Conservation (phyloP, 2,797 vertebrate species). For the Sternotherus odoratus region DNA sequence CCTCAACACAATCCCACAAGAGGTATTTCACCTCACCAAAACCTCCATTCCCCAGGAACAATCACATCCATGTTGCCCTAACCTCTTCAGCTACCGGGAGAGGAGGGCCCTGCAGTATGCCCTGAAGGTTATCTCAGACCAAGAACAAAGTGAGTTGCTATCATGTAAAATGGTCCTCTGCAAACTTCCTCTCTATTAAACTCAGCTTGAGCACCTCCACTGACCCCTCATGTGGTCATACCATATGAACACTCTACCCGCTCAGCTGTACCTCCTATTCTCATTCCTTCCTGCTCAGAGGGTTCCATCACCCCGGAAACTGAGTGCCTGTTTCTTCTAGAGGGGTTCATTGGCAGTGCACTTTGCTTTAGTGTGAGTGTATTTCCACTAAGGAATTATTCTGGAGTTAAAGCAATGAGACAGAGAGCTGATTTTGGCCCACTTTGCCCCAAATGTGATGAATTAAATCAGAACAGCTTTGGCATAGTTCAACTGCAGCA, state of each 20-base stretch:
- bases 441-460: slow-evolving; percentile 4
- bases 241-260: too few relatives aligned
- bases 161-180: too few relatives aligned
- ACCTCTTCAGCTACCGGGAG: too few relatives aligned
- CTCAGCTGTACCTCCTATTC: neutral
- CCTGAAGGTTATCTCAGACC: slow-evolving; percentile 1
- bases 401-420: neutral
- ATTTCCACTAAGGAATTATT: slow-evolving; percentile 7
- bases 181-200: neutral
- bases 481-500: slow-evolving; percentile 48
- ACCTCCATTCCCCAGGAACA: too few relatives aligned
- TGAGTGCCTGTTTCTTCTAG: slow-evolving; percentile 7
- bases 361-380: neutral
- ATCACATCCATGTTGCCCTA: too few relatives aligned
- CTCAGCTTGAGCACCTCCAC: neutral
- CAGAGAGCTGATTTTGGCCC: neutral
- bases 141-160: neutral
- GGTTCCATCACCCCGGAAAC: neutral
- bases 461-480: slow-evolving; percentile 11
- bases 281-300: neutral
- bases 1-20: neutral
- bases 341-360: neutral
- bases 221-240: too few relatives aligned
- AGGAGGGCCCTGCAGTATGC: neutral
- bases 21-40: too few relatives aligned